Evolutionary conservation across 2,113 vertebrate species (phyloP).

Genomic region (Hypocryptadius cinnamomeus): DNA sequence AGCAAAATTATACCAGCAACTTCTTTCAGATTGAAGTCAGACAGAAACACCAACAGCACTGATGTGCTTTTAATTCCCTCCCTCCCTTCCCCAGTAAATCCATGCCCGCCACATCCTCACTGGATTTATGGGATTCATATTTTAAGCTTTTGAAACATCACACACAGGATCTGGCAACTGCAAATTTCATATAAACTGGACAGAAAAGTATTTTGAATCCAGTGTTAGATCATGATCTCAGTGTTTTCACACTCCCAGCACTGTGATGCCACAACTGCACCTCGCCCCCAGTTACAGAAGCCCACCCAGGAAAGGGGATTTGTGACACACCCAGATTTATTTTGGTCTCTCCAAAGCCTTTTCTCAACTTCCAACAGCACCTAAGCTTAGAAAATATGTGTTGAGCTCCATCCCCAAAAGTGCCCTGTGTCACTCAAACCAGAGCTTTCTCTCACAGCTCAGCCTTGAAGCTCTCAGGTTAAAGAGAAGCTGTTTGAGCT

Average conservation of each 20-base stretch:
- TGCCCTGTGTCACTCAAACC: background rate
- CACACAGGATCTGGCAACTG: background rate
- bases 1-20: background rate
- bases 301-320: background rate
- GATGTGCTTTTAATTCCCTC: background rate
- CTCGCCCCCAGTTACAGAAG: background rate
- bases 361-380: background rate
- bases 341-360: background rate
- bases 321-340: background rate
- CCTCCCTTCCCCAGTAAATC: background rate
- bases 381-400: background rate
- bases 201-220: background rate
- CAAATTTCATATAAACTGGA: background rate
- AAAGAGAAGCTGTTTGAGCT: background rate
- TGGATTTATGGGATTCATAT: background rate
- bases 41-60: background rate
- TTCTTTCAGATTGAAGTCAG: background rate
- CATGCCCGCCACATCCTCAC: background rate
- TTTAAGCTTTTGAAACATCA: background rate
- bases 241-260: background rate
- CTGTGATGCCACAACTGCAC: background rate
- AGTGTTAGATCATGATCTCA: background rate
- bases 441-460: background rate
- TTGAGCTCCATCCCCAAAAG: background rate
- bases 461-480: background rate